These are phyloP conservation scores for Crotalus tigris DNA, from an alignment of 2,113 vertebrate species.

Conservation along the genomic window DNA sequence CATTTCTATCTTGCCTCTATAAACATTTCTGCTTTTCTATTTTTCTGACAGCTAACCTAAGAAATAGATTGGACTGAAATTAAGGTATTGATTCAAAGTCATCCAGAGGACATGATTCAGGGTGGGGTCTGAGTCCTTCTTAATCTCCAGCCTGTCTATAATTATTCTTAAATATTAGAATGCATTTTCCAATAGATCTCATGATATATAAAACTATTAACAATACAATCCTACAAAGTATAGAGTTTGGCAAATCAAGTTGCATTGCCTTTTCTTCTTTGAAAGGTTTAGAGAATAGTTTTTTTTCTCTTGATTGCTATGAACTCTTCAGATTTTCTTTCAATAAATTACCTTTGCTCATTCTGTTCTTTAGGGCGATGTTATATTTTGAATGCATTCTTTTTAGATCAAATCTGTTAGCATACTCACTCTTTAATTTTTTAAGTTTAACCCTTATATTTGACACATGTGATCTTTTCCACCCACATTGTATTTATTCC, in stretches of 20 bases:
- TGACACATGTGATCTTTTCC: neutral
- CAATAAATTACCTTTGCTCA: neutral
- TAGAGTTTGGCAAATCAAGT: neutral
- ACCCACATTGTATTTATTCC: neutral
- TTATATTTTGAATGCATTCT: neutral
- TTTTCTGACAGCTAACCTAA: neutral
- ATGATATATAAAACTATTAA: neutral
- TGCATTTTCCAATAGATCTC: neutral
- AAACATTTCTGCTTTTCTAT: neutral
- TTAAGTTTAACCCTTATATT: neutral
- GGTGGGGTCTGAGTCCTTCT: neutral
- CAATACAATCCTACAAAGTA: neutral
- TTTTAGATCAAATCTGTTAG: neutral
- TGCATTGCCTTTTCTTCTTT: neutral
- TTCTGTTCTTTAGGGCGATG: neutral
- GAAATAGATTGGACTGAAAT: neutral
- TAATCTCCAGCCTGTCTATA: neutral
- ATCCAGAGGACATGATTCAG: neutral
- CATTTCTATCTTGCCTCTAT: neutral
- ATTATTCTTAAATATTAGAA: too few species aligned
- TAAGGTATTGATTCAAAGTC: neutral
- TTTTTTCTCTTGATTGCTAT: neutral
- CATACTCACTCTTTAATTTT: neutral
- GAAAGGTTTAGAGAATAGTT: neutral
- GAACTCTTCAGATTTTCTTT: neutral